phyloP scores from a whole-genome alignment of 2,797 vertebrate genomes.

The Ibycter americanus region DNA sequence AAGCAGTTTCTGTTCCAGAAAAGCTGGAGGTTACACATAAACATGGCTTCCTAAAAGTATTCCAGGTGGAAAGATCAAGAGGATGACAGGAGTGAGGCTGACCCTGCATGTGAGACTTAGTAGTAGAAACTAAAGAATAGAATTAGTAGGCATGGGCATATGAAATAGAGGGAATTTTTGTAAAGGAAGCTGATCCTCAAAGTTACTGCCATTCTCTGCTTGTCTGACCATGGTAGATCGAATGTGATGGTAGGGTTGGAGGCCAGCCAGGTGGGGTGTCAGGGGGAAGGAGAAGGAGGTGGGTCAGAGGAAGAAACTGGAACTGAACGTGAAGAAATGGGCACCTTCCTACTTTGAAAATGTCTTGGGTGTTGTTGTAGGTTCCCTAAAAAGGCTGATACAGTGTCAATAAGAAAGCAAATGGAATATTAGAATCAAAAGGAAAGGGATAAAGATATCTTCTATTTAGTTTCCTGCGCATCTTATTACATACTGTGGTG shows the following conservation, averaged over 20 bases:
- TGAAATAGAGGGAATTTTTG: background rate
- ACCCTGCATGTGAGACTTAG: background rate
- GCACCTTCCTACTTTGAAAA: background rate
- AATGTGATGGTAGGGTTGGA: background rate
- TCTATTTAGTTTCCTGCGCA: background rate
- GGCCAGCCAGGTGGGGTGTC: background rate
- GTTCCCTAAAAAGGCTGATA: background rate
- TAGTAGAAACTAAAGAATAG: background rate
- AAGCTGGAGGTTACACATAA: background rate
- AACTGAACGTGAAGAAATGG: background rate
- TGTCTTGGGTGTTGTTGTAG: background rate
- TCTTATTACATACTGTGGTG: accelerated
- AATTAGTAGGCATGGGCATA: background rate
- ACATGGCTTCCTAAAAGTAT: background rate
- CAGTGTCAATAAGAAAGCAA: background rate
- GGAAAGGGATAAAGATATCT: background rate
- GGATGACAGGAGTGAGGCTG: background rate
- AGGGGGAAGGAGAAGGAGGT: background rate
- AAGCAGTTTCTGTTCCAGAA: background rate
- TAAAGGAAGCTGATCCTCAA: background rate
- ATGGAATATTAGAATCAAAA: background rate
- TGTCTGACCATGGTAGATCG: background rate
- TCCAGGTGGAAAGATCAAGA: background rate
- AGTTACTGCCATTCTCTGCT: background rate
- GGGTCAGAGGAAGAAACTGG: background rate